These are phyloP conservation scores for Tetranychus piercei DNA, from an alignment of 2,888 invertebrate genomes.

Conservation along the genomic window DNA sequence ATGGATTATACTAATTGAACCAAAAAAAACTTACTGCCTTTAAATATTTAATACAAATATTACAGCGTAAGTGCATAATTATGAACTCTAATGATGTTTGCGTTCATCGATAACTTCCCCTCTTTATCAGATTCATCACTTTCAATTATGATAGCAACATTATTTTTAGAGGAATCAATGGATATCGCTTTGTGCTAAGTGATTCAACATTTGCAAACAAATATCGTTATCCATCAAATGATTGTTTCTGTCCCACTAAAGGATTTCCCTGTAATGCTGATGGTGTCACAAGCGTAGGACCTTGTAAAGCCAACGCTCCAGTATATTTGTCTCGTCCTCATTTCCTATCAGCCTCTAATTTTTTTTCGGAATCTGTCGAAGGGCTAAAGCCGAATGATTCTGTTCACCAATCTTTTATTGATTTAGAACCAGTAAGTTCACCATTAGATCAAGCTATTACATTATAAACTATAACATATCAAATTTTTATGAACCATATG, in stretches of 20 bases:
- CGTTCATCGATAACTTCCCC: not conserved
- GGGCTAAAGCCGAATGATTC: constrained; percentile 45
- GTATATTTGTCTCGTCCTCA: constrained; percentile 62
- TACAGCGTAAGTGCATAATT: too few relatives aligned
- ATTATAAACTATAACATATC: too few relatives aligned
- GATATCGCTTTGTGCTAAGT: not conserved
- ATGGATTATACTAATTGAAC: too few relatives aligned
- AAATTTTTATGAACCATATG: too few relatives aligned
- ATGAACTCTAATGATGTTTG: too few relatives aligned
- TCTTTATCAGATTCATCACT: not conserved
- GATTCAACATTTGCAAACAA: not conserved
- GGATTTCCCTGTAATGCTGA: not conserved
- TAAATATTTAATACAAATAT: too few relatives aligned
- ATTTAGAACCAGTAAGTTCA: not conserved
- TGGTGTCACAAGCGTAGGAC: constrained; percentile 19
- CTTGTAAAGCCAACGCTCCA: constrained; percentile 44
- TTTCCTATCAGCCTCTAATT: constrained; percentile 52
- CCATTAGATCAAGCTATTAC: not conserved
- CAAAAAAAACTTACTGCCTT: too few relatives aligned
- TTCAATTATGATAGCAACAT: not conserved
- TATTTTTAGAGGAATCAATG: not conserved
- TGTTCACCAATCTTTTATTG: not conserved
- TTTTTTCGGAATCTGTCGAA: constrained; percentile 43
- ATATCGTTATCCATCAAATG: not conserved
- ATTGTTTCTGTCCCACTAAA: not conserved